Percentiles rank a stretch among this genome's conserved stretches.
phyloP scores from a whole-genome alignment of 2,797 vertebrate species.

The Heliangelus exortis region DNA sequence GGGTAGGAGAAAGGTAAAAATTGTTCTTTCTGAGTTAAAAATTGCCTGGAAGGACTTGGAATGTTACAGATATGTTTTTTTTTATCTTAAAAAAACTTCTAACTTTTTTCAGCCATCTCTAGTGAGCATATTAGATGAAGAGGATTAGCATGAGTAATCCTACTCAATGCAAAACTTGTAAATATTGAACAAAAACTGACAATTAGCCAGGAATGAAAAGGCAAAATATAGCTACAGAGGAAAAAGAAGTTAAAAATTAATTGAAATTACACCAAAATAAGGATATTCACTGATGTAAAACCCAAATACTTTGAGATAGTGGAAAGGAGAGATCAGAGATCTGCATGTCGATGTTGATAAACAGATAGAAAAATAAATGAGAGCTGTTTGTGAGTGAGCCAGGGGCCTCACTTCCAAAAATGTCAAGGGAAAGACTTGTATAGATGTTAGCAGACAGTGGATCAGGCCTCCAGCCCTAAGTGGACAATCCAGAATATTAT shows the following conservation, averaged over 20 bases:
- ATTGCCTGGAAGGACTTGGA: neutral
- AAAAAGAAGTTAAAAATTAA: constrained; percentile 48
- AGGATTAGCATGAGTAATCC: constrained; percentile 55
- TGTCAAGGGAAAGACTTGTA: neutral
- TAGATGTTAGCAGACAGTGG: neutral
- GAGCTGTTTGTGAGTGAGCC: neutral
- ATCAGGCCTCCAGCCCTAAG: constrained; percentile 42
- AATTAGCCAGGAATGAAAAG: constrained; percentile 42
- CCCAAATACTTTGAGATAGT: neutral
- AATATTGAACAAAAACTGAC: constrained; percentile 63
- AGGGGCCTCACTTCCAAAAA: neutral
- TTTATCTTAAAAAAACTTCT: neutral
- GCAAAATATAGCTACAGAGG: constrained; percentile 36
- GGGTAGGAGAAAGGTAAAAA: neutral
- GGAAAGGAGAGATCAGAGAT: neutral
- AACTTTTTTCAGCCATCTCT: neutral
- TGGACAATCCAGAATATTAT: constrained; percentile 44
- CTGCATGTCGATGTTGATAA: neutral
- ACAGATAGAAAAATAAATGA: constrained; percentile 27
- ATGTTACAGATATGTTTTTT: neutral
- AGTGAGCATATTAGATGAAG: constrained; percentile 58
- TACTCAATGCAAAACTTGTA: constrained; percentile 42
- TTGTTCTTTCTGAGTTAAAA: neutral
- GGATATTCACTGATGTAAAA: neutral
- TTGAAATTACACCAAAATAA: constrained; percentile 33